Percentiles rank a stretch among this genome's conserved stretches.
Evolutionary conservation across 2,113 vertebrate species (phyloP).

Genomic region (Sceloporus undulatus): DNA sequence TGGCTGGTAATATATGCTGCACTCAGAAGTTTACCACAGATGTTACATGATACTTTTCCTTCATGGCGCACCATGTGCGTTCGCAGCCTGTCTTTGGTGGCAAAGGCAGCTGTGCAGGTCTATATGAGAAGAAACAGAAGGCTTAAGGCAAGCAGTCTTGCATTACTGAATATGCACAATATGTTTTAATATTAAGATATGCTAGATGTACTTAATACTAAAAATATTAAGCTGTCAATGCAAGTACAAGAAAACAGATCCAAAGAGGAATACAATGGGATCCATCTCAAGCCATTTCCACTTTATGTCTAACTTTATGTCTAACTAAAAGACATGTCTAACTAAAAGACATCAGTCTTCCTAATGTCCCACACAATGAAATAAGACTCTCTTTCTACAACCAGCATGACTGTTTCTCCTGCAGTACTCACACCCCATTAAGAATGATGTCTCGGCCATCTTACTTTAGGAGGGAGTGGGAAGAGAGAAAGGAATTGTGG

Average conservation of each 20-base stretch:
- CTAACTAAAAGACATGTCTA: not conserved
- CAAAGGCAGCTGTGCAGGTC: conserved; percentile 98
- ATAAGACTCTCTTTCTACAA: not conserved
- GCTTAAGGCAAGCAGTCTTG: conserved; percentile 73
- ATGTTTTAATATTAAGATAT: not conserved
- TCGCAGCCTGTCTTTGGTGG: conserved; percentile 98
- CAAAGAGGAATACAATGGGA: not conserved
- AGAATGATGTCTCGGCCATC: too few relatives aligned
- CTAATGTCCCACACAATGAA: not conserved
- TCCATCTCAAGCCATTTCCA: not conserved
- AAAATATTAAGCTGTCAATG: conserved; percentile 26
- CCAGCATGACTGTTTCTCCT: not conserved
- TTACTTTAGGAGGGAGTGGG: not conserved
- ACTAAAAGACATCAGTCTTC: not conserved
- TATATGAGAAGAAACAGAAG: conserved; percentile 78
- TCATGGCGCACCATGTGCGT: conserved; percentile 99
- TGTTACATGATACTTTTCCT: conserved; percentile 98
- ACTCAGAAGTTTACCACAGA: conserved; percentile 98
- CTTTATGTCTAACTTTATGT: too few relatives aligned
- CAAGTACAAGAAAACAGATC: not conserved
- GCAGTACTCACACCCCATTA: not conserved
- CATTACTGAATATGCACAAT: conserved; percentile 22
- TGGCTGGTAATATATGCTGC: conserved; percentile 99
- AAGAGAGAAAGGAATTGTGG: not conserved
- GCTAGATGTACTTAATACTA: not conserved